Base-by-base conservation (phyloP, 1,140 invertebrate genomes). In the Lordiphosa clarofinis region DNA sequence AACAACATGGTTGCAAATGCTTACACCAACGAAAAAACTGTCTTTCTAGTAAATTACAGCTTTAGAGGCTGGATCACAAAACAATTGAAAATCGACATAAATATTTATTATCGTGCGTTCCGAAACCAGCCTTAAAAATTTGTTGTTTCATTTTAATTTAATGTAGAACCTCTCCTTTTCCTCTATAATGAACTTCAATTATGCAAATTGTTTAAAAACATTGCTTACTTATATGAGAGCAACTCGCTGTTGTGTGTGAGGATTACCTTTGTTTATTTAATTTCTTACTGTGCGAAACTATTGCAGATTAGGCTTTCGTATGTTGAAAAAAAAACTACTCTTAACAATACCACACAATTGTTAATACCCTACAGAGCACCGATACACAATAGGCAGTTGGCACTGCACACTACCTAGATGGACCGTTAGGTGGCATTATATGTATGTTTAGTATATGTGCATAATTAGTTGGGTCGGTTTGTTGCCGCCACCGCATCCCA, bases 401-500 rank as follows among this genome's bases (percentile, higher is more conserved):
- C 28, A 31, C 6, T 31, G 28, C 42, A 13, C 15, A 44, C 24
- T 46, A 31, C 12, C 21, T 38, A 33, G 62, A 46, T 52, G 42
- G 61, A 52, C 57, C 10, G 56, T 19, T 49, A 10, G 43, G 10
- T 59, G 31, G 31, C 15, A 47, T 68, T 68, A 39, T 31, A 31
- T 33, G 42, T 50, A 43, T 38, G 10, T 65, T 38, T 37, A 19
- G 13, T 37, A 46, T 70, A 50, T 69, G 54, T 62, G 75, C 62
- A 78, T 84, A 82, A 82, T 82, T 76, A 73, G 59, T 36, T 60
- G 62, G 50, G 36, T 56, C 58, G 70, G 54, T 38, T 47, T 56
- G 50, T 40, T 21, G 43, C 38, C 28, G 59, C 50, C 60, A 28
- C 60, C 56, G 46, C 47, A 71, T 61, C 44, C 46, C 40, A 33